Base-by-base conservation (phyloP, 2,888 invertebrate species). In the Lepidocyrtoides sp. region DNA sequence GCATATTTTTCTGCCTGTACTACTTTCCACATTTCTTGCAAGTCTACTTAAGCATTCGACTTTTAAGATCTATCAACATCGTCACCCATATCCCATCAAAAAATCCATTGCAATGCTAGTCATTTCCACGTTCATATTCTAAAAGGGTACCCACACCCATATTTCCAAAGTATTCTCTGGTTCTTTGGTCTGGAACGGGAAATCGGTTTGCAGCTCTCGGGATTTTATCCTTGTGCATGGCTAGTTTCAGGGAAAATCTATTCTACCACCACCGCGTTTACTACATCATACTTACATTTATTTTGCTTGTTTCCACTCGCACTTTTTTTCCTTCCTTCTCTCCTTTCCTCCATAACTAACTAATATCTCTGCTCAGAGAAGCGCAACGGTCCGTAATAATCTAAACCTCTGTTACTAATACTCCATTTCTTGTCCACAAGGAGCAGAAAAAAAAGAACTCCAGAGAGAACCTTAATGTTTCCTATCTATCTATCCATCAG, bases 321-420 rank as follows among this genome's bases (percentile, higher is more conserved):
- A n/a, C n/a, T n/a, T n/a, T n/a, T n/a, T 17, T 41, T 36, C 17
- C 69, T 17, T 41, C 29, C 0, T n/a, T n/a, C 26, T 48, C 26
- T 75, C 44, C 75, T 26, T 44, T 72, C 72, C n/a, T n/a, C n/a
- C n/a, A 69, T 69, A 36, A 20, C 14, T 5, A 23, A 81, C 81
- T 81, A 57, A 81, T 81, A 57, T 57, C 57, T 81, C 20, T 81
- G 72, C 48, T 77, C 89, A 79, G 77, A 82, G 84, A 83, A 92
- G 89, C 86, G 92, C 92, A 91, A 84, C 91, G 88, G 90, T 85
- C 85, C 91, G 91, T 84, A 93, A 91, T 92, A 91, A 92, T 92
- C 89, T 90, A 90, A 84, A 90, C 89, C 89, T 90, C 89, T 90
- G 84, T 90, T 90, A 90, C 89, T 90, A 90, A 90, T 90, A 90